Conservation (phyloP, 2,113 vertebrate genomes). For the Nothocercus julius region DNA sequence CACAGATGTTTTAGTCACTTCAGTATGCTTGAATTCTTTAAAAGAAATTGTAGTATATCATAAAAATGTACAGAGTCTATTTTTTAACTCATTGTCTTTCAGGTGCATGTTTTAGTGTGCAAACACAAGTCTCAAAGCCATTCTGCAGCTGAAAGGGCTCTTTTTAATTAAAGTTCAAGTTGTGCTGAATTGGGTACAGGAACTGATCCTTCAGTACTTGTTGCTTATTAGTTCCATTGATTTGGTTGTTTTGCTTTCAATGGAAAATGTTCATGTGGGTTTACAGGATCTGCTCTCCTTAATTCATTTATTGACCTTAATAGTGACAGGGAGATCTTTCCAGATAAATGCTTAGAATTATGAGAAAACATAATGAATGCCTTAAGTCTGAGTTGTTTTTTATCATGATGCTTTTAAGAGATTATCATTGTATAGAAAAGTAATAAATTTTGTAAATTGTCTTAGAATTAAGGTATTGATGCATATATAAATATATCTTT, state of each 20-base stretch:
- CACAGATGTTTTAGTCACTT: background rate
- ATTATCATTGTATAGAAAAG: slow-evolving; percentile 34
- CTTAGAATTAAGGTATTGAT: background rate
- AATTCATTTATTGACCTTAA: background rate
- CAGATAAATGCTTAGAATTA: background rate
- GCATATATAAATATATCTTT: slow-evolving; percentile 8
- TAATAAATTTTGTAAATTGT: slow-evolving; percentile 14
- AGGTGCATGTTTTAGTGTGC: background rate
- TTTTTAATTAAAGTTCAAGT: background rate
- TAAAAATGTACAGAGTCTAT: background rate
- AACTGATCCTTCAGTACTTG: background rate
- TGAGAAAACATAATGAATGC: background rate
- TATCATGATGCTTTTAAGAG: background rate
- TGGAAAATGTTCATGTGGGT: background rate
- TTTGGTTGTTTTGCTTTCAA: background rate
- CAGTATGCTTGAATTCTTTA: background rate
- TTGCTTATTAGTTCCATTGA: background rate
- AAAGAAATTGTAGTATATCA: background rate
- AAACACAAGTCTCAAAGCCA: background rate
- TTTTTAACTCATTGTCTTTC: background rate
- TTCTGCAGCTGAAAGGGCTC: background rate
- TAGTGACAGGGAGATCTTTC: background rate
- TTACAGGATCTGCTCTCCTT: background rate
- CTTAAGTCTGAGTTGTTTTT: background rate
- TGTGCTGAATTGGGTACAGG: background rate